Percentiles rank a stretch among this genome's conserved stretches.
Evolutionary conservation across 2,797 vertebrate species (phyloP).

Genomic region (Carcharodon carcharias): DNA sequence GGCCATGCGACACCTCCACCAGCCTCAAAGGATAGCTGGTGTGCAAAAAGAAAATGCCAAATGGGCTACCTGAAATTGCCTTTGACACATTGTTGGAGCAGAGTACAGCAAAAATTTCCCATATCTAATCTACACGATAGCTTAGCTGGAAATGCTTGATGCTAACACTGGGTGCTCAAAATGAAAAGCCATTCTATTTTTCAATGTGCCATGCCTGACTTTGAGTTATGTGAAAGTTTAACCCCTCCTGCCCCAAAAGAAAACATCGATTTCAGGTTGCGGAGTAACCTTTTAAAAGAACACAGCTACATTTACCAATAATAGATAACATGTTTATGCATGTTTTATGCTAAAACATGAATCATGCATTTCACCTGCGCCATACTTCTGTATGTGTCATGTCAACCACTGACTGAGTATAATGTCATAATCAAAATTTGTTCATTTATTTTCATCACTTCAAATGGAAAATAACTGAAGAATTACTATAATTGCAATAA

Average conservation of each 20-base stretch:
- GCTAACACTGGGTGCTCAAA: neutral
- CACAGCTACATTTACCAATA: neutral
- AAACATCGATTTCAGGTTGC: neutral
- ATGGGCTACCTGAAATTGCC: neutral
- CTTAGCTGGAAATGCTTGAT: neutral
- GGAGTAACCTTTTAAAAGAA: neutral
- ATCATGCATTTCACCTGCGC: neutral
- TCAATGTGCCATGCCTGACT: neutral
- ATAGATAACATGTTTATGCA: neutral
- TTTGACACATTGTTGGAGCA: neutral
- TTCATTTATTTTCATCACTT: neutral
- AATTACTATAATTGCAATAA: neutral
- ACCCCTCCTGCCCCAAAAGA: neutral
- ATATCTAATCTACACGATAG: neutral
- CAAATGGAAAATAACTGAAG: slow-evolving; percentile 2
- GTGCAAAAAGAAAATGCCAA: neutral
- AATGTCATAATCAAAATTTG: slow-evolving; percentile 14
- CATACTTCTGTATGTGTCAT: neutral
- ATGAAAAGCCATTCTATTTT: neutral
- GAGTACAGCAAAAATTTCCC: neutral
- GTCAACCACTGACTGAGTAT: neutral
- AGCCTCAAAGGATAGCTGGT: neutral
- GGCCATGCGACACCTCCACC: too few species aligned
- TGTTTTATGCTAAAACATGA: neutral
- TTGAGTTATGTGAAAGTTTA: neutral